Base-by-base conservation (phyloP, 2,888 invertebrate species). In the Vandiemenella viatica region DNA sequence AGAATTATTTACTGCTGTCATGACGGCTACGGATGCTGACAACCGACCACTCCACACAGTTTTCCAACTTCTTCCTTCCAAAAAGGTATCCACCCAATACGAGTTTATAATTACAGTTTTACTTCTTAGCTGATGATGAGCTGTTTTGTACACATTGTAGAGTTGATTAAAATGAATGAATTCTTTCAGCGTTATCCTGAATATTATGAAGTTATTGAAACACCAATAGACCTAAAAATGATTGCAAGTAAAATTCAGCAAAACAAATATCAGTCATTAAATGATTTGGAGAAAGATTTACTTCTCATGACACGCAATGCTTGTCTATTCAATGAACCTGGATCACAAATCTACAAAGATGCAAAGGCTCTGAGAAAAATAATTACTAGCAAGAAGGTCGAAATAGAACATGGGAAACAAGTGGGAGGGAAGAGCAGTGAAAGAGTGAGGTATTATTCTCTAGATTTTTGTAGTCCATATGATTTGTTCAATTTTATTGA, bases 301-400 rank as follows among this genome's bases (percentile, higher is more conserved):
- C 66, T 83, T 55, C 71, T 88, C 46, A 89, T 98, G 86, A 87
- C 88, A 43, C 82, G 85, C 56, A 98, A 98, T 67, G 97, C 97
- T 0, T 95, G 93, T 63, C 73, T 80, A 16, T 98, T 93, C 63
- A 97, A 97, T 65, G 96, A 96, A 62, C 92, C 97, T 0, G 92
- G 92, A 2, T 95, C 95, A 13, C 84, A 85, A 63, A 95, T 97
- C 58, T 96, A 93, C 63, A 93, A 91, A 67, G 92, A 95, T 67
- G 93, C 96, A 1, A 90, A 89, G 62, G 73, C 80, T 19, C 67
- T 97, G 48, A 86, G 88, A 62, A 89, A 86, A 74, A 79, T 79
- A n/a, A 79, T 80, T 52, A 74, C 76, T 55, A 73, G 73, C 44
- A 77, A 77, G 53, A 81, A 80, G 56, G 69, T 76, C 49, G 87